These are phyloP conservation scores for Toxotes chatareus DNA, from an alignment of 2,113 vertebrate genomes.

Conservation along the genomic window DNA sequence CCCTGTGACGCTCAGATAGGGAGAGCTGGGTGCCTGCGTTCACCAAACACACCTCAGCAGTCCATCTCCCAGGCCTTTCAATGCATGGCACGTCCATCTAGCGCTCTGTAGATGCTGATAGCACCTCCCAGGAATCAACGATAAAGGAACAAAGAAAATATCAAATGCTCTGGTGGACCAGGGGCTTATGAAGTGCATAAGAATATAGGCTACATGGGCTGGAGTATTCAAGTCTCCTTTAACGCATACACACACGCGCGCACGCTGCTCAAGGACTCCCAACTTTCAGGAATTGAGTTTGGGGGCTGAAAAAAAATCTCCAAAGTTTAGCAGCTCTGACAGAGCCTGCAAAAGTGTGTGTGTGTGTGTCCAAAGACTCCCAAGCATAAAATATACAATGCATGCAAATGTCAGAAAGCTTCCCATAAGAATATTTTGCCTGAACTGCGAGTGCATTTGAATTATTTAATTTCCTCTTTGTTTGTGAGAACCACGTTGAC, in stretches of 20 bases:
- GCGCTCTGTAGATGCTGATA: constrained; percentile 69
- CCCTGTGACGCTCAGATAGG: constrained; percentile 64
- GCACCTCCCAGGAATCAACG: constrained; percentile 71
- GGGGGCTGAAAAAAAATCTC: background rate
- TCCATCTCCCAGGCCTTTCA: constrained; percentile 67
- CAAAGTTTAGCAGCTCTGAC: constrained; percentile 48
- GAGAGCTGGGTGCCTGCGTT: constrained; percentile 49
- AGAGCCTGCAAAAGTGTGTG: constrained; percentile 3
- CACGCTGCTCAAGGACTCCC: constrained; percentile 30
- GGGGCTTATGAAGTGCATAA: constrained; percentile 56
- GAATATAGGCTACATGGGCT: constrained; percentile 43
- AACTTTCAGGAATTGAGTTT: constrained; percentile 59
- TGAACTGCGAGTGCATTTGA: constrained; percentile 12
- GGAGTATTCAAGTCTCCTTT: constrained; percentile 39
- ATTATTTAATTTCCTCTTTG: constrained; percentile 48
- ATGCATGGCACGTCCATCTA: constrained; percentile 74
- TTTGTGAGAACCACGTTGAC: constrained; percentile 23
- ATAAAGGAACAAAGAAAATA: constrained; percentile 81
- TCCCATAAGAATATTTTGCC: background rate
- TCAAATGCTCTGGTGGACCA: constrained; percentile 68
- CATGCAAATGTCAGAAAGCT: constrained; percentile 10
- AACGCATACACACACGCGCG: background rate
- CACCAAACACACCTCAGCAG: constrained; percentile 66
- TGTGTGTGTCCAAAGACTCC: constrained; percentile 24
- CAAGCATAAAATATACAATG: constrained; percentile 4